phyloP scores from a whole-genome alignment of 1,140 invertebrate species.

The Drosophila ananassae region DNA sequence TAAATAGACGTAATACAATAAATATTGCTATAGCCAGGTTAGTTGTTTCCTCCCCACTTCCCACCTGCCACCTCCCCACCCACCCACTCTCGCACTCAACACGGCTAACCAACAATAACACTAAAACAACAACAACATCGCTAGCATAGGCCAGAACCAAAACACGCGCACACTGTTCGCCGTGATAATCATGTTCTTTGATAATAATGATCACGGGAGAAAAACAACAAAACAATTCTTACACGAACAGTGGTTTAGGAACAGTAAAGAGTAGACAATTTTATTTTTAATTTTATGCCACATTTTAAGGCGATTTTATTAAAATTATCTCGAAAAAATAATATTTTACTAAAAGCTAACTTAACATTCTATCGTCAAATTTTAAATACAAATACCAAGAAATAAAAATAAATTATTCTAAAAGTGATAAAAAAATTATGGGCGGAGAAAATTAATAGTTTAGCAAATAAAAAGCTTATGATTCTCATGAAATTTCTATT shows the following conservation, averaged over 20 bases:
- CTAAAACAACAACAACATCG: slow-evolving; percentile 37
- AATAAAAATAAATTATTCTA: too few species aligned
- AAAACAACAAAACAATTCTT: slow-evolving; percentile 68
- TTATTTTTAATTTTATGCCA: too few species aligned
- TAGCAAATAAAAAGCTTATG: too few species aligned
- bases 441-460: too few species aligned
- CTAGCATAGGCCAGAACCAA: slow-evolving; percentile 28
- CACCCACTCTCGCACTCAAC: slow-evolving; percentile 10
- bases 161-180: slow-evolving; percentile 69
- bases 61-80: slow-evolving; percentile 12
- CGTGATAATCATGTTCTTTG: slow-evolving; percentile 71
- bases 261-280: too few species aligned
- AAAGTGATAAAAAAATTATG: too few species aligned
- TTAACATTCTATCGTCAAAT: too few species aligned
- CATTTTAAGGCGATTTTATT: too few species aligned
- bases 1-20: slow-evolving; percentile 79
- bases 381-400: too few species aligned
- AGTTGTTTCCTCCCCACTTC: slow-evolving; percentile 53
- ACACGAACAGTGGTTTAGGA: slow-evolving; percentile 47
- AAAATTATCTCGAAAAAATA: too few species aligned
- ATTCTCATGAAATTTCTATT: not conserved
- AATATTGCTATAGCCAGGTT: slow-evolving; percentile 63
- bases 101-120: slow-evolving; percentile 47
- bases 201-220: slow-evolving; percentile 72
- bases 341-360: too few species aligned